Percentiles rank a stretch among this genome's conserved stretches.
These are phyloP conservation scores for Drymonia ruficornis DNA, from an alignment of 2,888 invertebrate genomes.

Conservation along the genomic window DNA sequence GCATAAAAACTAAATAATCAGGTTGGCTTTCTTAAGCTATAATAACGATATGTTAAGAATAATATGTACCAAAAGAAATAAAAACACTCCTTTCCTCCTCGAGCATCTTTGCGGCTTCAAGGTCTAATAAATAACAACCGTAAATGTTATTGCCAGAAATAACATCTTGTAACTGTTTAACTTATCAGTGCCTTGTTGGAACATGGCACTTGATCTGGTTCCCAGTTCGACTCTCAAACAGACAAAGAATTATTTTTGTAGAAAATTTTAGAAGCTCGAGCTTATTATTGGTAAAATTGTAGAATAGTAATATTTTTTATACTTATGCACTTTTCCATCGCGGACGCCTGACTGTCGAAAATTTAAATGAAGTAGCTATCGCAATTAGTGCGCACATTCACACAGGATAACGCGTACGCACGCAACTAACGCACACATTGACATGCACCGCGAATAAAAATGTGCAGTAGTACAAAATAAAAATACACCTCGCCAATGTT, in stretches of 20 bases:
- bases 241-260: too few species aligned
- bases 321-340: slow-evolving; percentile 59
- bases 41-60: too few species aligned
- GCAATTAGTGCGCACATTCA: slow-evolving; percentile 73
- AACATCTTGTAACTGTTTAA: background rate
- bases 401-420: slow-evolving; percentile 34
- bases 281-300: background rate
- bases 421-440: slow-evolving; percentile 63
- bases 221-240: too few species aligned
- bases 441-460: slow-evolving; percentile 71
- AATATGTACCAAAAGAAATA: slow-evolving; percentile 1
- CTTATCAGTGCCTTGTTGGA: too few species aligned
- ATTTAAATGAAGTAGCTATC: slow-evolving; percentile 85
- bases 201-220: background rate
- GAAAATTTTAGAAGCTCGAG: too few species aligned
- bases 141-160: background rate
- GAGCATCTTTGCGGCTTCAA: background rate
- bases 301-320: background rate
- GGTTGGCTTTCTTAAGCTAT: too few species aligned
- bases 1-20: too few species aligned
- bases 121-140: background rate
- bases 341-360: slow-evolving; percentile 73
- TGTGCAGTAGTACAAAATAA: slow-evolving; percentile 48
- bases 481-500: background rate
- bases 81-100: background rate